Evolutionary conservation across 2,888 invertebrate genomes (phyloP).

Genomic region (Drosophila antonietae): DNA sequence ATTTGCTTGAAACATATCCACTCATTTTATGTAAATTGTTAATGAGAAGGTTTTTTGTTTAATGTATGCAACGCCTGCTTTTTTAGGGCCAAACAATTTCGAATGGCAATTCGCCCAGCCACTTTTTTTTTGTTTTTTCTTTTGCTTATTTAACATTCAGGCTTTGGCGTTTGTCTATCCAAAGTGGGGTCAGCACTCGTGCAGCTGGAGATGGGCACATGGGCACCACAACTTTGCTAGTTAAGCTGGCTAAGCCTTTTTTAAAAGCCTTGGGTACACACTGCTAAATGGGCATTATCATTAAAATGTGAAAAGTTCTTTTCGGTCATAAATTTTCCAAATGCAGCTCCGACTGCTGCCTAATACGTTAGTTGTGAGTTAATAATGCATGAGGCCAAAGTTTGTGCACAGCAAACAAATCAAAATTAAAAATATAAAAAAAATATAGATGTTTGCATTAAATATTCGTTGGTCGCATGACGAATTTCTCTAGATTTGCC

Average conservation of each 20-base stretch:
- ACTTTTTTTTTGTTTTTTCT: constrained; percentile 16
- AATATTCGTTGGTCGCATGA: constrained; percentile 43
- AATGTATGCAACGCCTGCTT: not conserved
- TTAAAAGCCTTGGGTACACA: constrained; percentile 77
- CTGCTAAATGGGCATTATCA: constrained; percentile 81
- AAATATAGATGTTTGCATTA: constrained; percentile 53
- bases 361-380: constrained; percentile 57
- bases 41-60: constrained; percentile 12
- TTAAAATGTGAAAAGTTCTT: constrained; percentile 77
- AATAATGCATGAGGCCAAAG: constrained; percentile 70
- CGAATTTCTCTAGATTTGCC: not conserved
- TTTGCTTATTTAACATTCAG: constrained; percentile 74
- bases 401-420: constrained; percentile 46
- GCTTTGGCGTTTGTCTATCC: constrained; percentile 61
- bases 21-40: not conserved
- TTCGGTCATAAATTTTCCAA: constrained; percentile 68
- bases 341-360: constrained; percentile 45
- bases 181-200: constrained; percentile 45
- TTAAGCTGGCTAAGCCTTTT: constrained; percentile 79
- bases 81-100: not conserved
- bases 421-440: constrained; percentile 22
- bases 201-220: constrained; percentile 18
- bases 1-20: not conserved
- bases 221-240: constrained; percentile 64
- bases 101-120: constrained; percentile 30